These are phyloP conservation scores for Seira ritae DNA, from an alignment of 2,888 invertebrate genomes.

Conservation along the genomic window DNA sequence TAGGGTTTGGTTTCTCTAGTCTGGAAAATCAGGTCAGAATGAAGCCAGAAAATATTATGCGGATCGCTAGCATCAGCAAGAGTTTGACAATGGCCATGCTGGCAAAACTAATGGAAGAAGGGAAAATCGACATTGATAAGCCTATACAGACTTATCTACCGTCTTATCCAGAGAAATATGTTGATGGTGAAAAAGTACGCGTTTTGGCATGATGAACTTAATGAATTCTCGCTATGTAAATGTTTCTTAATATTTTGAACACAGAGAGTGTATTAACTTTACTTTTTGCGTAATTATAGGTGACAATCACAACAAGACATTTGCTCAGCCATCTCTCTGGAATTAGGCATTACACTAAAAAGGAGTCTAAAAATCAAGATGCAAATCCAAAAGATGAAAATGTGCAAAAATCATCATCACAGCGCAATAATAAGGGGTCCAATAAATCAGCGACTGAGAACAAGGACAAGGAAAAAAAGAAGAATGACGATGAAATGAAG, in stretches of 20 bases:
- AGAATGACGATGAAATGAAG: conserved; percentile 70
- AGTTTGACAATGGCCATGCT: conserved; percentile 78
- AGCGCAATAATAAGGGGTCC: conserved; percentile 7
- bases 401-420: conserved; percentile 30
- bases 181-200: conserved; percentile 76
- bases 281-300: conserved; percentile 71
- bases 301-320: conserved; percentile 78
- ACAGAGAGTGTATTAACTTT: neutral
- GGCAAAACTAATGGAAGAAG: conserved; percentile 78
- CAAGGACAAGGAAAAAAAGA: conserved; percentile 40
- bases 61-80: conserved; percentile 81
- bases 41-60: conserved; percentile 77
- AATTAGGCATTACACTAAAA: conserved; percentile 78
- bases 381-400: conserved; percentile 43
- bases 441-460: neutral
- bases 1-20: conserved; percentile 78
- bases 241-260: neutral
- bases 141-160: conserved; percentile 78
- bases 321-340: conserved; percentile 78
- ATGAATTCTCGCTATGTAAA: neutral
- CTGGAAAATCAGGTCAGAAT: conserved; percentile 78
- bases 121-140: conserved; percentile 78
- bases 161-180: conserved; percentile 77
- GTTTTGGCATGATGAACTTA: neutral
- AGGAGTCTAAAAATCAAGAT: conserved; percentile 40